Percentiles rank a stretch among this genome's conserved stretches.
phyloP scores from a whole-genome alignment of 2,888 invertebrate species.

The Caenorhabditis afra region DNA sequence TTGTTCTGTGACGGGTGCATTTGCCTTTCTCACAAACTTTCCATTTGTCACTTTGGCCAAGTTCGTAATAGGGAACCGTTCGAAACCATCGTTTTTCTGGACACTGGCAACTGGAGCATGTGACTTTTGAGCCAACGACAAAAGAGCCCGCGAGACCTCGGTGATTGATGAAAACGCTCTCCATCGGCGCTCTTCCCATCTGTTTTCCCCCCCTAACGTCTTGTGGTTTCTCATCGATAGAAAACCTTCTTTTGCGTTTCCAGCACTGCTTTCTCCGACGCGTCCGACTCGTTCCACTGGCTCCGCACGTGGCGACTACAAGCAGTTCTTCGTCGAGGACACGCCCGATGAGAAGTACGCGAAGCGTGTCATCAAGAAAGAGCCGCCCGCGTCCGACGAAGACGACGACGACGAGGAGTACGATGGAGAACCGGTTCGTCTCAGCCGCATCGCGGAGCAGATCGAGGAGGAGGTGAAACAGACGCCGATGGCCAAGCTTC shows the following conservation, averaged over 20 bases:
- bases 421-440: not conserved
- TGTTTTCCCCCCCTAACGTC: no score
- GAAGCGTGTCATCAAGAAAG: slow-evolving; percentile 7
- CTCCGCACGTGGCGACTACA: slow-evolving; percentile 26
- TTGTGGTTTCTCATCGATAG: no score
- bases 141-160: not conserved
- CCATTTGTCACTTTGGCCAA: no score
- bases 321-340: slow-evolving; percentile 61
- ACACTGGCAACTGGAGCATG: no score
- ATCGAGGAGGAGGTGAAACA: slow-evolving; percentile 65
- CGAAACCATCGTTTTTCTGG: no score
- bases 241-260: slow-evolving; percentile 2
- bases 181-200: not conserved
- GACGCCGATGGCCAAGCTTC: slow-evolving; percentile 67
- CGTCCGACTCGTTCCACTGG: slow-evolving; percentile 21
- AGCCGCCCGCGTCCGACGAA: slow-evolving; percentile 11
- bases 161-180: not conserved
- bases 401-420: slow-evolving; percentile 20
- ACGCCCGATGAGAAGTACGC: slow-evolving; percentile 68
- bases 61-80: no score
- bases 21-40: no score
- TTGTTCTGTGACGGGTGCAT: no score
- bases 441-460: slow-evolving; percentile 21
- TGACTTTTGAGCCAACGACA: no score
- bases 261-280: slow-evolving; percentile 42